Conservation (phyloP, 1,140 invertebrate species). For the Trichonephila clavata region DNA sequence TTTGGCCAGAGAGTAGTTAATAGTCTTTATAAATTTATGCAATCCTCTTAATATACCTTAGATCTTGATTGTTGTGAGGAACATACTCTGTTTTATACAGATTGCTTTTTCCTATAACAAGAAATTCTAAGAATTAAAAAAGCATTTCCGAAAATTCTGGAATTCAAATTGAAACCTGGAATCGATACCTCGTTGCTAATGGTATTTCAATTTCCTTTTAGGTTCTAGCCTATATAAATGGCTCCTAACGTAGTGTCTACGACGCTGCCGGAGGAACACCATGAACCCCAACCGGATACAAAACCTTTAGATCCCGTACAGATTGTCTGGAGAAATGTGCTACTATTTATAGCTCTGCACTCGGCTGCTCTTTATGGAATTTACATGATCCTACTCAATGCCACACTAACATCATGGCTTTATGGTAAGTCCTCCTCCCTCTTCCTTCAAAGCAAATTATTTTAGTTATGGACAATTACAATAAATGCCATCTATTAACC, state of each 20-base stretch:
- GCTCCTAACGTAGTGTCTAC: constrained; percentile 67
- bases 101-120: too few relatives aligned
- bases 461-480: too few relatives aligned
- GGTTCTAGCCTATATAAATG: constrained; percentile 51
- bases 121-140: too few relatives aligned
- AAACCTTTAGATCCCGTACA: constrained; percentile 79
- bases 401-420: constrained; percentile 87
- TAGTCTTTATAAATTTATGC: too few relatives aligned
- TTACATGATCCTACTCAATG: constrained; percentile 89
- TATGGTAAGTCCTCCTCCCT: constrained; percentile 21
- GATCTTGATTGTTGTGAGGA: too few relatives aligned
- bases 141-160: too few relatives aligned
- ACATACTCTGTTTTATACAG: too few relatives aligned
- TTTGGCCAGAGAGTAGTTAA: too few relatives aligned
- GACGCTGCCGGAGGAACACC: constrained; percentile 35
- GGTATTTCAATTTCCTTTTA: not conserved
- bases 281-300: constrained; percentile 3
- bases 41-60: too few relatives aligned
- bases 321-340: constrained; percentile 96
- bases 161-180: too few relatives aligned
- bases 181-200: not conserved
- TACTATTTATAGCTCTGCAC: constrained; percentile 92
- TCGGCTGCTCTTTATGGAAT: constrained; percentile 91
- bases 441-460: not conserved
- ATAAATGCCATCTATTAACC: too few relatives aligned